These are phyloP conservation scores for Theropithecus gelada DNA, from an alignment of 2,113 vertebrate species.

Conservation along the genomic window DNA sequence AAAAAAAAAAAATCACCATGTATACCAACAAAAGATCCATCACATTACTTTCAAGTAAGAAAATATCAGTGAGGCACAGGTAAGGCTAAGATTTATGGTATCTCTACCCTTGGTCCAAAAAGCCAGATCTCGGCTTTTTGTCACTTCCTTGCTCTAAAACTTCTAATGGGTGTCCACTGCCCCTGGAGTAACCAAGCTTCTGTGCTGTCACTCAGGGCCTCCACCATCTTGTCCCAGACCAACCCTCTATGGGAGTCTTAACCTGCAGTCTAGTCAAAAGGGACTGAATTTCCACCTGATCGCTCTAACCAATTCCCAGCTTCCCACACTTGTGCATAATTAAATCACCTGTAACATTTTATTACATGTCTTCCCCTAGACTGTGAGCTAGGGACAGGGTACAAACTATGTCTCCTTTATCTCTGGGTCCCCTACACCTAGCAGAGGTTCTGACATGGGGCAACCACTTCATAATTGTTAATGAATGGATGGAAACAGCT, in stretches of 20 bases:
- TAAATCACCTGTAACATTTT: background rate
- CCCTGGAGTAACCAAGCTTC: background rate
- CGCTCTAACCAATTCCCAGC: background rate
- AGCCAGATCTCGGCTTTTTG: background rate
- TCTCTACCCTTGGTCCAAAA: background rate
- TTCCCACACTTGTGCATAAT: background rate
- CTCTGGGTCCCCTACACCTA: background rate
- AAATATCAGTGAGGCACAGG: background rate
- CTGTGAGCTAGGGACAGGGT: background rate
- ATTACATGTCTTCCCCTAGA: background rate
- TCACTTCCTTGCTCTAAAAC: background rate
- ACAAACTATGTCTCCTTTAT: background rate
- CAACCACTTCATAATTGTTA: background rate
- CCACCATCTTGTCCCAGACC: background rate
- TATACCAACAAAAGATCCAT: background rate
- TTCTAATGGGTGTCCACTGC: background rate
- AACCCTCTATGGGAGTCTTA: background rate
- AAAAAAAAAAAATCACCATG: background rate
- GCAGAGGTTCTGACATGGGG: background rate
- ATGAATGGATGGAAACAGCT: conserved; percentile 35
- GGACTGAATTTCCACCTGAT: background rate
- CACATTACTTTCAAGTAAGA: conserved; percentile 15
- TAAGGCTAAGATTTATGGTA: background rate
- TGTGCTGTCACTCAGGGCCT: background rate
- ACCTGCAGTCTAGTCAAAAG: background rate